A percentile compares a stretch with the other conserved stretches of the same genome.
These are phyloP conservation scores for Euborellia annulipes DNA, from an alignment of 1,140 invertebrate genomes.

Conservation along the genomic window DNA sequence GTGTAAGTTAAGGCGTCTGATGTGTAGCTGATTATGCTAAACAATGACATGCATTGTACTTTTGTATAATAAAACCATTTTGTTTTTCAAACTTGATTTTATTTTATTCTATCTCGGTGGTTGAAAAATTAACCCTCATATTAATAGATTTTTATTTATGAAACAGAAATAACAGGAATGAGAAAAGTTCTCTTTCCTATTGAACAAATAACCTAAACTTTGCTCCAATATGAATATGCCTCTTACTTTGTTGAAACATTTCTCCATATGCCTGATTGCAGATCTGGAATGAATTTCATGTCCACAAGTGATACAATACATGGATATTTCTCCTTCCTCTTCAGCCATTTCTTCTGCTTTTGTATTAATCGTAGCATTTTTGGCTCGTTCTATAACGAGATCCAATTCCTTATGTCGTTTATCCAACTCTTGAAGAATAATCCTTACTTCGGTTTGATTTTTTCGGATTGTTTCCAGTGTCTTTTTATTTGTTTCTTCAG, in stretches of 20 bases:
- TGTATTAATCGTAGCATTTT: slow-evolving; percentile 45
- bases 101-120: too few species aligned
- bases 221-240: too few species aligned
- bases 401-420: slow-evolving; percentile 63
- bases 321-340: slow-evolving; percentile 67
- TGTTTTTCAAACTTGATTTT: too few species aligned
- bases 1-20: too few species aligned
- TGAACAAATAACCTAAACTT: too few species aligned
- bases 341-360: slow-evolving; percentile 42
- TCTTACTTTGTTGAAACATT: slow-evolving; percentile 77
- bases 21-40: too few species aligned
- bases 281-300: slow-evolving; percentile 77
- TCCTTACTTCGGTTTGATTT: slow-evolving; percentile 57
- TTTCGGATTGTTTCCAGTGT: slow-evolving; percentile 66
- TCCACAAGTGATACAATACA: slow-evolving; percentile 94
- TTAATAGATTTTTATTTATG: too few species aligned
- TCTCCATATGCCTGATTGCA: slow-evolving; percentile 87
- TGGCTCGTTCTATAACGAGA: slow-evolving; percentile 60
- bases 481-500: slow-evolving; percentile 73
- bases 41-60: too few species aligned
- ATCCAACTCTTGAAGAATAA: slow-evolving; percentile 60
- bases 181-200: too few species aligned
- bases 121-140: too few species aligned
- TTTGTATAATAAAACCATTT: too few species aligned
- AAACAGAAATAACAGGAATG: too few species aligned